Evolutionary conservation across 2,797 vertebrate genomes (phyloP), one percentile per base, ranked within the genome.

Genomic region (Takifugu rubripes): DNA sequence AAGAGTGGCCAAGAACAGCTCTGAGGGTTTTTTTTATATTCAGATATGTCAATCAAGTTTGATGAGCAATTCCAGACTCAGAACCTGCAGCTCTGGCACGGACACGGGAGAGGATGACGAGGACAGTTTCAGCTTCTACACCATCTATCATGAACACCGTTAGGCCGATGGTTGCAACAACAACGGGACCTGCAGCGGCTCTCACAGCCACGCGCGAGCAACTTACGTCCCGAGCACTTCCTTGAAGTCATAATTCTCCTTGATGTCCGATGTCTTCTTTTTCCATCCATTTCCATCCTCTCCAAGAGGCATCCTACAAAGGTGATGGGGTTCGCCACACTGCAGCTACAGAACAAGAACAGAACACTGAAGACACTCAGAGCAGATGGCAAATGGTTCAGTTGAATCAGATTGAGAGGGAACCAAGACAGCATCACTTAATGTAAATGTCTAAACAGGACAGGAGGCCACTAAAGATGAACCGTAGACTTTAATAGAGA

Each of bases 221-320:
- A 87, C 92, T 93, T 81, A 93, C 91, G 92, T 92, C 71, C 91
- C 92, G 69, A 93, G 84, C 64, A 93, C 90, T 77, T 92, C 92
- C 86, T 93, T 93, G 84, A 93, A 93, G 81, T 93, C 91, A 56
- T 93, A 93, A 69, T 90, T 84, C 60, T 92, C 91, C 84, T 91
- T 93, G 79, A 93, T 90, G 72, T 93, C 91, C 42, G 87, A 88
- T 52, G 90, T 92, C 88, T 92, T 93, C 88, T 93, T 93, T 82
- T 92, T 92, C 92, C 91, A 92, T 62, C 86, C 87, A 61, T 88
- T 91, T 87, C 87, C 90, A 79, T 92, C 90, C 73, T 92, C 90
- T 85, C 88, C 90, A 76, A 93, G 89, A 81, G 92, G 92, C 92
- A 93, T 93, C 76, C 83, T 93, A 83, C 69, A 82, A 72, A 47